Evolutionary conservation across 1,140 invertebrate genomes (phyloP), one percentile per base, ranked within the genome.

Genomic region (Teleogryllus occipitalis): DNA sequence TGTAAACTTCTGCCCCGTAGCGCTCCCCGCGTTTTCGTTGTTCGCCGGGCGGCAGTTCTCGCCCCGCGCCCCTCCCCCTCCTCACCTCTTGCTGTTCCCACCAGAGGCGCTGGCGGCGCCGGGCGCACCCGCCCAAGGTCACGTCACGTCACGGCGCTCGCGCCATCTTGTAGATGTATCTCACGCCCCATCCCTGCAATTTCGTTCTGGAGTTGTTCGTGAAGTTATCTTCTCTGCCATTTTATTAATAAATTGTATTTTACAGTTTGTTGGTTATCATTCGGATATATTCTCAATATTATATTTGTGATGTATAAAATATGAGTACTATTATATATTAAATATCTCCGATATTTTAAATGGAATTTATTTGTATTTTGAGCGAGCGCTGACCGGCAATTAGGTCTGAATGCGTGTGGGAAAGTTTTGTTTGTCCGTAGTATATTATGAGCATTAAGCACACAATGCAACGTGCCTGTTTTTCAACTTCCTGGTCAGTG

Each of bases 291-390:
- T 65, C 54, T 65, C 10, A 65, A 39, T 10, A 65, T 65, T 65
- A 65, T 65, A 65, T 65, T 65, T 65, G 54, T 65, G 54, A 65
- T 65, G 54, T 65, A 65, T 65, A 7, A 65, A 65, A 65, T 65
- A 65, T 65, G 54, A 65, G 54, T 65, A 65, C 54, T 65, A 65
- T 65, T 65, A 65, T 65, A 65, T 65, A 65, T 65, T 65, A 65
- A 65, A 65, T 65, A 65, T 65, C 54, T 65, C 54, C 54, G 54
- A 65, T 65, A 65, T 65, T 65, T 65, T 65, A 65, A 14, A 14
- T 10, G 18, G 10, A 14, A 10, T 65, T 65, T 65, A 10, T 65
- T 65, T 65, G 54, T 65, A 14, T 65, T 18, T 14, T 18, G 54
- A 65, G 54, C 10, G 54, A 65, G 18, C 10, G 10, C 10, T 18